Conservation (phyloP, 2,797 vertebrate genomes). For the Pangasius sanitwongsei region DNA sequence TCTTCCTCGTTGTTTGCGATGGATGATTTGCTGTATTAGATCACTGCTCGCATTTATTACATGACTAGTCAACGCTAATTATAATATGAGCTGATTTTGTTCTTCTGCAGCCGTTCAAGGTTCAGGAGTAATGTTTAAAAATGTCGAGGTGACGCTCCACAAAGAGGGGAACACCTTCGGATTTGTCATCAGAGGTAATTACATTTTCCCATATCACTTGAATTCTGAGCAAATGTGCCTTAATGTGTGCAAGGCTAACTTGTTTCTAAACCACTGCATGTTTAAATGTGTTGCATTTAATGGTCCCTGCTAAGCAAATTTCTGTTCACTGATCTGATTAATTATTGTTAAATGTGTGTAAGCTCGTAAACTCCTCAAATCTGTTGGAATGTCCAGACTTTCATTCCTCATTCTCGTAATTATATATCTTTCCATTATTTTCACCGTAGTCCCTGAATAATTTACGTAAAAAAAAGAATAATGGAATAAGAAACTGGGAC, state of each 20-base stretch:
- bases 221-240: not conserved
- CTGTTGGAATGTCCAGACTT: not conserved
- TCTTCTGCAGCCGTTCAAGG: constrained; percentile 87
- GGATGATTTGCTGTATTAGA: not conserved
- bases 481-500: not conserved
- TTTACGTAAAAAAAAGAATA: not conserved
- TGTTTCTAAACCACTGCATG: not conserved
- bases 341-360: not conserved
- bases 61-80: not conserved
- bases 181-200: constrained; percentile 91
- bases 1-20: not conserved
- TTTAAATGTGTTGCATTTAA: not conserved
- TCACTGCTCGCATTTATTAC: not conserved
- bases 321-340: not conserved
- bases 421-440: not conserved
- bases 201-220: not conserved
- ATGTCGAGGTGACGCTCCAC: constrained; percentile 94
- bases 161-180: constrained; percentile 98
- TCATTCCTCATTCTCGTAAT: not conserved
- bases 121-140: constrained; percentile 93
- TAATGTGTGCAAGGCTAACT: not conserved
- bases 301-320: not conserved
- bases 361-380: not conserved
- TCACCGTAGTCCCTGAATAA: not conserved
- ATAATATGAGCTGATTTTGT: constrained; percentile 14